Conservation (phyloP, 1,140 invertebrate genomes). For the Chironomus tepperi region DNA sequence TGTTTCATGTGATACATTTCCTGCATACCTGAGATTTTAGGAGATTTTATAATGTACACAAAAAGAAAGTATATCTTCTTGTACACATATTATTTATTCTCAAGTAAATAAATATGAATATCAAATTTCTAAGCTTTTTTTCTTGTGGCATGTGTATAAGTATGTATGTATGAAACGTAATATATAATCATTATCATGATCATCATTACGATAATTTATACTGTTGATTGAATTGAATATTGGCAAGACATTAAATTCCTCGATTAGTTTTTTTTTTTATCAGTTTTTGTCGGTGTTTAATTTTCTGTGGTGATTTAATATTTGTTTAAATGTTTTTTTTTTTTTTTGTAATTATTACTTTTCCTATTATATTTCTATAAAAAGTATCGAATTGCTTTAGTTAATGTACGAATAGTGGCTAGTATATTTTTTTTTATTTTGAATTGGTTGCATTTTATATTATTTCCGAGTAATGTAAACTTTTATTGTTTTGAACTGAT, state of each 20-base stretch:
- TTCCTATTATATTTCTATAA: too few species aligned
- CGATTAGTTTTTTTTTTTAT: background rate
- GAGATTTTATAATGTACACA: background rate
- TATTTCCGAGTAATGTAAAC: too few species aligned
- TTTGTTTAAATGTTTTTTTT: too few species aligned
- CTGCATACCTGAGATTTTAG: background rate
- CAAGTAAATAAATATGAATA: background rate
- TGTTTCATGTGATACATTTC: background rate
- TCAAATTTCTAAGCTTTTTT: background rate
- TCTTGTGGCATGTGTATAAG: background rate
- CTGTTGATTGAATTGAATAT: background rate
- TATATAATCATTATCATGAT: background rate
- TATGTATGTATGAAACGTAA: too few species aligned
- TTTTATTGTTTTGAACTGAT: too few species aligned
- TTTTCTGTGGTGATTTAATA: background rate
- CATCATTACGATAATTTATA: background rate
- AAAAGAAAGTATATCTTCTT: background rate
- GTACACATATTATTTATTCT: too few species aligned
- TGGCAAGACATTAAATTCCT: slow-evolving; percentile 12
- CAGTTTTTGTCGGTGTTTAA: background rate
- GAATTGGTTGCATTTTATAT: background rate
- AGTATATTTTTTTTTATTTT: background rate
- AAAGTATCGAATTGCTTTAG: background rate
- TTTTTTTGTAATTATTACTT: too few species aligned
- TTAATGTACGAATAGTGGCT: slow-evolving; percentile 7